Evolutionary conservation across 2,888 invertebrate species (phyloP), one percentile per base, ranked within the genome.

Genomic region (Venusia cambrica): DNA sequence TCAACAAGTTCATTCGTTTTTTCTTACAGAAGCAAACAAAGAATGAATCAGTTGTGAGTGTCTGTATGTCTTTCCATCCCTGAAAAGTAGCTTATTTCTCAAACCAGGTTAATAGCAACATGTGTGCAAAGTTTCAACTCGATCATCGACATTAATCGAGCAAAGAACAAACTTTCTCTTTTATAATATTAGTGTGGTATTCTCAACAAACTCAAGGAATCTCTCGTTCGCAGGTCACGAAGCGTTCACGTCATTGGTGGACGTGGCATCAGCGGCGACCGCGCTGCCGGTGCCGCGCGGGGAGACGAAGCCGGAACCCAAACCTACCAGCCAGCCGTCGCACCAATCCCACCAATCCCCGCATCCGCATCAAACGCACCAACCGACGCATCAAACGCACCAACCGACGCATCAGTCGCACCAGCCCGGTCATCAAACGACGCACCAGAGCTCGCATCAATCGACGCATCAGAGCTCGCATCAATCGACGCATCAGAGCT

Each of bases 231-330:
- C 69, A 69, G 94, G 94, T 7, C 94, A 96, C 71, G 97, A 97
- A 73, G 96, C 96, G 1, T 91, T 97, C 63, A 93, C 94, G 14
- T 95, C 95, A 28, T 81, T 97, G 31, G 97, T 97, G 4, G 96
- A 97, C 70, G 95, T 95, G 5, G 97, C 97, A n/a, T 95, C 94
- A 1, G 94, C 95, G 53, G 97, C 97, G 60, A 95, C 95, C 0
- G 94, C 94, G 64, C 73, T 97, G 58, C 95, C 96, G 0, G 96
- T 96, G 31, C 96, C 96, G 0, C 84, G 90, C 16, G 83, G 88
- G 15, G 84, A 54, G 61, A 79, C 48, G 54, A 85, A 73, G 40
- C 67, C 62, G 1, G 66, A 74, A 17, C 51, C 53, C 32, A 68
- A 73, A 43, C 60, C 47, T n/a, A n/a, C n/a, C n/a, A n/a, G n/a